These are phyloP conservation scores for Drosophila nigrodunni DNA, from an alignment of 1,140 invertebrate species.

Conservation along the genomic window DNA sequence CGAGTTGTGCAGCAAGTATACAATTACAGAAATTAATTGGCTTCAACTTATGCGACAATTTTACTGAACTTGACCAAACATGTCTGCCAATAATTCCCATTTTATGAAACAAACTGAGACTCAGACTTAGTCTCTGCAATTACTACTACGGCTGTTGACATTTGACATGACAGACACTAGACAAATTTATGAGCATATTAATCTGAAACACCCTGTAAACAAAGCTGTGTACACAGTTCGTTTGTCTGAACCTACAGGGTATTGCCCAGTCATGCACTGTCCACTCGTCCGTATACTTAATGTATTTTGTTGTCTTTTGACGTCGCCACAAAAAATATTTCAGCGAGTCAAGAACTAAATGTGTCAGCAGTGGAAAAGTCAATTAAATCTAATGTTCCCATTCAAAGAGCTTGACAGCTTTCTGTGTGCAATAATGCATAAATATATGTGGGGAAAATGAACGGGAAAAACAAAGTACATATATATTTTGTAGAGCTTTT, in stretches of 20 bases:
- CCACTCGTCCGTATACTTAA: neutral
- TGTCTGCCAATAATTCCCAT: constrained; percentile 19
- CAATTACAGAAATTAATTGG: constrained; percentile 72
- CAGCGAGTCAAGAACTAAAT: constrained; percentile 42
- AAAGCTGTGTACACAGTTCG: neutral
- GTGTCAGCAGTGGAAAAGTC: constrained; percentile 54
- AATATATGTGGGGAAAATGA: constrained; percentile 2
- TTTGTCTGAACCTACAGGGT: neutral
- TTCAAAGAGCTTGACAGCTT: constrained; percentile 46
- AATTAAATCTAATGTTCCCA: constrained; percentile 61
- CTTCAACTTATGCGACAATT: constrained; percentile 22
- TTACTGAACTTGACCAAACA: constrained; percentile 30
- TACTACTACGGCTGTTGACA: constrained; percentile 48
- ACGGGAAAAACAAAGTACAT: neutral
- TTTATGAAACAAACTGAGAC: neutral
- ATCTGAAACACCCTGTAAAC: constrained; percentile 7
- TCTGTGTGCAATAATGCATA: constrained; percentile 36
- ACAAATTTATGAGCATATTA: constrained; percentile 48
- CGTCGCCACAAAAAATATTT: constrained; percentile 12
- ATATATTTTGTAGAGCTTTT: constrained; percentile 7
- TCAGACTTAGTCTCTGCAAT: constrained; percentile 6
- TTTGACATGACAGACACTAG: constrained; percentile 50
- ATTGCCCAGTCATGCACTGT: neutral
- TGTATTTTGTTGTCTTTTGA: constrained; percentile 13
- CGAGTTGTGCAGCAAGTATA: constrained; percentile 19